Percentiles rank a stretch among this genome's conserved stretches.
Conservation (phyloP, 2,113 vertebrate species). For the Hystrix cristata region DNA sequence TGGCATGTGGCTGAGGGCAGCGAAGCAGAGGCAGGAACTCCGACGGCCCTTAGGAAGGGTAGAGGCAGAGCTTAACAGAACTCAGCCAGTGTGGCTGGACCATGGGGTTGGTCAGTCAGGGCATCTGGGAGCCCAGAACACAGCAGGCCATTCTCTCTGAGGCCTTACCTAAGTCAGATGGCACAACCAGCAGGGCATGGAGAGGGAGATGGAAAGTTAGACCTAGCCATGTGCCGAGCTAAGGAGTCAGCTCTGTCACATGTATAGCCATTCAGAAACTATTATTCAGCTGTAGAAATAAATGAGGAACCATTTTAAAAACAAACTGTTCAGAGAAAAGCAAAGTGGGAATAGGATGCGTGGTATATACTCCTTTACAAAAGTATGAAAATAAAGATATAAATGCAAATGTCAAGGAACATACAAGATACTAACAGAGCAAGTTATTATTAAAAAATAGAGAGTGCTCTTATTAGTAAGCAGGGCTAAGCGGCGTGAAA, state of each 20-base stretch:
- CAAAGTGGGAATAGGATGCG: neutral
- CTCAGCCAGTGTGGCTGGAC: neutral
- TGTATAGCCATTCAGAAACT: neutral
- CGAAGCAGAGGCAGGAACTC: neutral
- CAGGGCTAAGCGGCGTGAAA: neutral
- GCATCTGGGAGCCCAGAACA: neutral
- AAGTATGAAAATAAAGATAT: neutral
- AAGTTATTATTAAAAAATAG: neutral
- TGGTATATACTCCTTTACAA: neutral
- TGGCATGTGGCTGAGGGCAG: fast-evolving
- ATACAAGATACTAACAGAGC: neutral
- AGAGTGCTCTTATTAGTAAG: neutral
- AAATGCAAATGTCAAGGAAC: neutral
- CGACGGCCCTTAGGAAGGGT: neutral
- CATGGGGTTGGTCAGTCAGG: fast-evolving
- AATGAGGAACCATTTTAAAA: constrained; percentile 16
- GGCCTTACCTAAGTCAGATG: neutral
- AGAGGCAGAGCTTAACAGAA: neutral
- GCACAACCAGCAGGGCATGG: neutral
- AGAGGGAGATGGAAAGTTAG: neutral
- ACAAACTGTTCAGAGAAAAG: neutral
- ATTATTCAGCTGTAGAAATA: neutral
- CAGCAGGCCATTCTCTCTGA: neutral
- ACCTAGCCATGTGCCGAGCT: neutral
- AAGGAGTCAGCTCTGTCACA: neutral